These are phyloP conservation scores for Sarcophaga subvicina DNA, from an alignment of 2,888 invertebrate species.

Conservation along the genomic window DNA sequence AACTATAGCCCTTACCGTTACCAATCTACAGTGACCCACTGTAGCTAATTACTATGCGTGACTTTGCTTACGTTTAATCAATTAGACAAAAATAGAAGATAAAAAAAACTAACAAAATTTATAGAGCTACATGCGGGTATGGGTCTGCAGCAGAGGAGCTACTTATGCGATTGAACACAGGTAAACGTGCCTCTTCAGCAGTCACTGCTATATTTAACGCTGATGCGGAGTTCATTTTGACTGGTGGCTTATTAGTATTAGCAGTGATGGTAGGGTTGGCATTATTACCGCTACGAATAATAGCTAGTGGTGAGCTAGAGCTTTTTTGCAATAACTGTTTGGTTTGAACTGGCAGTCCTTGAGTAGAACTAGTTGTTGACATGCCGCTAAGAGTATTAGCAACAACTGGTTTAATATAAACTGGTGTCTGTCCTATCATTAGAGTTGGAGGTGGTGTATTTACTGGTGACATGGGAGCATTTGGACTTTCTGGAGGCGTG, in stretches of 20 bases:
- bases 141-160: constrained; percentile 81
- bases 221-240: constrained; percentile 71
- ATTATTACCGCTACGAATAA: constrained; percentile 57
- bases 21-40: not conserved
- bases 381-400: constrained; percentile 6
- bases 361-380: not conserved
- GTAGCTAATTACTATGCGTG: constrained; percentile 11
- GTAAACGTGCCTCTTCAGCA: constrained; percentile 86
- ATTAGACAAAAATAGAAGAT: constrained; percentile 6
- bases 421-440: constrained; percentile 66
- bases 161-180: constrained; percentile 90
- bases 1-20: not conserved
- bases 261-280: not conserved
- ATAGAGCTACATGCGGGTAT: constrained; percentile 76
- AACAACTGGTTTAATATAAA: constrained; percentile 62
- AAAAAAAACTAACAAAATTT: constrained; percentile 65
- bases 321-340: constrained; percentile 78
- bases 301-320: constrained; percentile 75
- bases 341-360: constrained; percentile 68
- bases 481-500: constrained; percentile 80
- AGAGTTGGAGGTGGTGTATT: constrained; percentile 79
- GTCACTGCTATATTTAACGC: constrained; percentile 70
- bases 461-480: constrained; percentile 79
- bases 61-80: constrained; percentile 41
- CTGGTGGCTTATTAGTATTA: constrained; percentile 64